A percentile compares a stretch with the other conserved stretches of the same genome.
phyloP scores from a whole-genome alignment of 2,888 invertebrate genomes.

The Drosophila testacea region DNA sequence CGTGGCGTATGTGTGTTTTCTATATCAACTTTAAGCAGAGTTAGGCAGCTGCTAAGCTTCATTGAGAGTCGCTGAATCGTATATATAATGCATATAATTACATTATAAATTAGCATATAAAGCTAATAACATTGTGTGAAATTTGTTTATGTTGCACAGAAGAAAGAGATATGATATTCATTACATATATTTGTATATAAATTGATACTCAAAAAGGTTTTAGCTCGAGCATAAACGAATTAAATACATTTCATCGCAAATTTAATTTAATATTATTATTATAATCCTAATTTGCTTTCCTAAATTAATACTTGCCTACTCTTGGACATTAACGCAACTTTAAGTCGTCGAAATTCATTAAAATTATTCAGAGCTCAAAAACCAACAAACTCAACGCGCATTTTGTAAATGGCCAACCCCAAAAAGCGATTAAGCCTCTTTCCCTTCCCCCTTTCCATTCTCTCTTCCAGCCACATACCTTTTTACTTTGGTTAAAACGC shows the following conservation, averaged over 20 bases:
- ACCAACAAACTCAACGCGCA: constrained; percentile 58
- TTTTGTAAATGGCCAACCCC: constrained; percentile 71
- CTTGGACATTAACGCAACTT: constrained; percentile 3
- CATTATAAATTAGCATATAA: constrained; percentile 2
- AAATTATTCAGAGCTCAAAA: constrained; percentile 45
- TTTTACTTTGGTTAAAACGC: constrained; percentile 25
- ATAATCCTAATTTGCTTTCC: constrained; percentile 1
- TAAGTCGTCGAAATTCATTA: constrained; percentile 63
- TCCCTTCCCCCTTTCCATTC: background rate
- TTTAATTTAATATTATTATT: background rate
- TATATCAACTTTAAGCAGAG: constrained; percentile 26
- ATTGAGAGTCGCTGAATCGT: constrained; percentile 1
- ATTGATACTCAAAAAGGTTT: background rate
- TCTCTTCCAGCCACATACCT: background rate
- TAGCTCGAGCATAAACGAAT: no score
- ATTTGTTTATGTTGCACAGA: background rate
- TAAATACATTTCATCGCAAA: background rate
- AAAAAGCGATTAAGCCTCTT: constrained; percentile 12
- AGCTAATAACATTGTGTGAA: background rate
- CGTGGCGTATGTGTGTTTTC: constrained; percentile 9
- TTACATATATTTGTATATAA: background rate
- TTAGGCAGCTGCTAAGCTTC: constrained; percentile 37
- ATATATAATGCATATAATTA: constrained; percentile 1
- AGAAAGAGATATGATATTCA: background rate
- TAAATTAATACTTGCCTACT: background rate